Percentiles rank a stretch among this genome's conserved stretches.
Evolutionary conservation across 1,140 invertebrate species (phyloP).

Genomic region (Drosophila dunni): DNA sequence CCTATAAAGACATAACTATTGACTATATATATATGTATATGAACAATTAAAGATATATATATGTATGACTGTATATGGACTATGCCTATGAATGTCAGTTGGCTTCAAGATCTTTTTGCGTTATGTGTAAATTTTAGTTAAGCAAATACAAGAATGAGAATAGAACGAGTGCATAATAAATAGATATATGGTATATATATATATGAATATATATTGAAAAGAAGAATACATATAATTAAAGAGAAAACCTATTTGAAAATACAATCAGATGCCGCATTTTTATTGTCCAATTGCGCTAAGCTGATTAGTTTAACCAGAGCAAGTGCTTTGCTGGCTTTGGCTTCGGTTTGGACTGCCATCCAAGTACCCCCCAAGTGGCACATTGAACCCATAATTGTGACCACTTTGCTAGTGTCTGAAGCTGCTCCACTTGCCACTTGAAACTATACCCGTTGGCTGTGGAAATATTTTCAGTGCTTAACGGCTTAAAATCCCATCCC

Average conservation of each 20-base stretch:
- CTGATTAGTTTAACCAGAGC: constrained; percentile 13
- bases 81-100: constrained; percentile 52
- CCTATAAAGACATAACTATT: constrained; percentile 39
- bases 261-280: constrained; percentile 35
- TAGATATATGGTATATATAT: not conserved
- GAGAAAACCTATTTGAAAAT: constrained; percentile 43
- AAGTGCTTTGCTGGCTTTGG: constrained; percentile 8
- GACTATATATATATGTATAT: constrained; percentile 37
- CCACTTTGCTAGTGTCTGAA: constrained; percentile 41
- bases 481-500: constrained; percentile 53
- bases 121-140: constrained; percentile 76
- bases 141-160: constrained; percentile 49
- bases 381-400: constrained; percentile 55
- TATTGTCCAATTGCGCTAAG: constrained; percentile 26
- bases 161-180: constrained; percentile 41
- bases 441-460: constrained; percentile 33
- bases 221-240: constrained; percentile 54
- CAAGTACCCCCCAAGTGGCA: constrained; percentile 18
- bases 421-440: constrained; percentile 30
- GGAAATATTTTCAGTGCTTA: constrained; percentile 73
- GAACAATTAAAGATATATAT: constrained; percentile 27
- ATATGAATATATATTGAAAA: constrained; percentile 12
- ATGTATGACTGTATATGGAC: constrained; percentile 48
- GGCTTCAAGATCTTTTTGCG: constrained; percentile 64
- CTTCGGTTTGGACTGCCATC: constrained; percentile 1